phyloP scores from a whole-genome alignment of 2,113 vertebrate species.

The Sialia sialis region DNA sequence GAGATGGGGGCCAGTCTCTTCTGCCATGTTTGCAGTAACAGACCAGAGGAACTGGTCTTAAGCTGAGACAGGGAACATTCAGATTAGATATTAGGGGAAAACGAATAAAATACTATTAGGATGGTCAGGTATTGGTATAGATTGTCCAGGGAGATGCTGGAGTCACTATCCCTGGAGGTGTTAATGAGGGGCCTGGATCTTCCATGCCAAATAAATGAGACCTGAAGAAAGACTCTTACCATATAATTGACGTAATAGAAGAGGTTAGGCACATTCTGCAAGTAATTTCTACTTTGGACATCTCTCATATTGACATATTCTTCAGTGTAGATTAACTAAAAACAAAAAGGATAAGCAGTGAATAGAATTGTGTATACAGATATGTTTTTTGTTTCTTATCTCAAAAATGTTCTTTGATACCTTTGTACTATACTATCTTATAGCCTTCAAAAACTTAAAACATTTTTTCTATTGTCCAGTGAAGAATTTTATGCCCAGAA shows the following conservation, averaged over 20 bases:
- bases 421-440: not conserved
- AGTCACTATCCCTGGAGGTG: not conserved
- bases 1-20: not conserved
- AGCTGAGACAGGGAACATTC: not conserved
- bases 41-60: not conserved
- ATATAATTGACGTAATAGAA: not conserved
- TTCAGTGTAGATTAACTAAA: not conserved
- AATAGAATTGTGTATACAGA: not conserved
- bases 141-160: not conserved
- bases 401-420: not conserved
- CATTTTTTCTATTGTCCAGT: not conserved
- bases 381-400: not conserved
- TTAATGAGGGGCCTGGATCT: not conserved
- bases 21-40: not conserved
- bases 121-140: not conserved
- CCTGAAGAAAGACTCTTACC: not conserved
- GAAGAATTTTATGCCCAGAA: not conserved
- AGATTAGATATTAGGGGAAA: too few species aligned
- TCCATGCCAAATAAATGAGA: not conserved
- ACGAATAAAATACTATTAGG: not conserved
- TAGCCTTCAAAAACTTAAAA: not conserved
- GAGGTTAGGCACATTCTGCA: not conserved
- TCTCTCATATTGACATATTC: not conserved
- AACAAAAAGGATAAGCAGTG: not conserved
- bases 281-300: not conserved